Base-by-base conservation (phyloP, 2,113 vertebrate genomes). In the Egretta garzetta region DNA sequence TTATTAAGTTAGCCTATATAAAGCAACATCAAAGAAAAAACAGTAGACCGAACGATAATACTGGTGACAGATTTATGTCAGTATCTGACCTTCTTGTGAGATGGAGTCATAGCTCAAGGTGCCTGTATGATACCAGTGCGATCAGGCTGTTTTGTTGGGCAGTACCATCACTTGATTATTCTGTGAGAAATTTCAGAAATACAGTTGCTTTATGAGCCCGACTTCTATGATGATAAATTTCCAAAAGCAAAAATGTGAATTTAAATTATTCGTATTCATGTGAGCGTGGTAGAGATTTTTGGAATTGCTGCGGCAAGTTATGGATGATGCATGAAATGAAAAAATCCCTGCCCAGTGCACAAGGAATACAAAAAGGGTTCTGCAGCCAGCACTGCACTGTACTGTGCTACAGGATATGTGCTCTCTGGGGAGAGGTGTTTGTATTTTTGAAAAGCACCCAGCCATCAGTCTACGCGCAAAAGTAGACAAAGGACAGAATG, bases 271-370 rank as follows among this genome's bases (percentile, higher is more conserved):
- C 56, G 93, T 92, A 97, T 97, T 94, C 95, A 86, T 97, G 93
- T 90, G 93, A 97, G 96, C 95, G 4, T 96, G 94, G 91, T 94
- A 97, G 96, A 97, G 97, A 96, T 96, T 97, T 96, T 97, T 96
- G 93, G 97, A 97, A 96, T 96, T 76, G 82, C 94, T 96, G 97
- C 39, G 0, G 95, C 95, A 94, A 95, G 97, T 95, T 97, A 97
- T 96, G 97, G 97, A 95, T 97, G 97, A 97, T 97, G 96, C 95
- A 96, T 97, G 96, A 97, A 97, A 97, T 97, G 96, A 97, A 97
- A 97, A 97, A 97, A 94, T 96, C 91, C 94, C 93, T 97, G 93
- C 94, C 97, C 96, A 91, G 77, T 96, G 96, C 96, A 96, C 94
- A 95, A 93, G 93, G 97, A 97, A 97, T 97, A 97, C 95, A 96